These are phyloP conservation scores for Bubalus kerabau DNA, from an alignment of 2,113 vertebrate genomes.

Conservation along the genomic window DNA sequence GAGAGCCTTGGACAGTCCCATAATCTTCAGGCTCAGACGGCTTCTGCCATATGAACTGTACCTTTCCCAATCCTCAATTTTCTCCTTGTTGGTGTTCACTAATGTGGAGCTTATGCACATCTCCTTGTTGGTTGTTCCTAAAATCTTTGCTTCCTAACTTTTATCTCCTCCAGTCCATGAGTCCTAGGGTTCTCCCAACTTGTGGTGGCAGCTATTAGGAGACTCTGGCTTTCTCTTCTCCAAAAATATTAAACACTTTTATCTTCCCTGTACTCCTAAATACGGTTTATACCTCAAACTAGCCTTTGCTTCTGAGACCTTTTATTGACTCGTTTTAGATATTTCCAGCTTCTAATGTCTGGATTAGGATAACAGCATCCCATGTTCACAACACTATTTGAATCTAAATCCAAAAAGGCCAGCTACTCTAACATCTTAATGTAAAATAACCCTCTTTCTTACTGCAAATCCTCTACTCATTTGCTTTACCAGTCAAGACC, in stretches of 20 bases:
- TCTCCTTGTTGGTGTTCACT: background rate
- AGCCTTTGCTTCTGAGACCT: background rate
- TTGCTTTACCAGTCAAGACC: background rate
- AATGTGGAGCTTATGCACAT: background rate
- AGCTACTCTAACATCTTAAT: background rate
- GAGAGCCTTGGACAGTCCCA: background rate
- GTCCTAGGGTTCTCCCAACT: background rate
- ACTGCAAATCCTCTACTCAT: background rate
- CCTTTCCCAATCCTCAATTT: background rate
- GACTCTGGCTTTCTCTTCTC: background rate
- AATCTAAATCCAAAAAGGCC: background rate
- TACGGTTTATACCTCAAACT: background rate
- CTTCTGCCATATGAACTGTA: background rate
- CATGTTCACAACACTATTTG: background rate
- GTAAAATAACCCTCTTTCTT: background rate
- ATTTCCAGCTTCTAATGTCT: background rate
- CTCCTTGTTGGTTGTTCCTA: background rate
- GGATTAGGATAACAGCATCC: background rate
- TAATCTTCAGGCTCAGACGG: background rate
- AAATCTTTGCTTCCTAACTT: background rate
- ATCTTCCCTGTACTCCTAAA: background rate
- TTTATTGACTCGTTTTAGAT: background rate
- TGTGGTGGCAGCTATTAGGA: background rate
- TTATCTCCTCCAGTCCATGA: background rate
- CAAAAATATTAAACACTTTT: background rate